phyloP scores from a whole-genome alignment of 2,797 vertebrate genomes.

The Melanotaenia trifasciata region DNA sequence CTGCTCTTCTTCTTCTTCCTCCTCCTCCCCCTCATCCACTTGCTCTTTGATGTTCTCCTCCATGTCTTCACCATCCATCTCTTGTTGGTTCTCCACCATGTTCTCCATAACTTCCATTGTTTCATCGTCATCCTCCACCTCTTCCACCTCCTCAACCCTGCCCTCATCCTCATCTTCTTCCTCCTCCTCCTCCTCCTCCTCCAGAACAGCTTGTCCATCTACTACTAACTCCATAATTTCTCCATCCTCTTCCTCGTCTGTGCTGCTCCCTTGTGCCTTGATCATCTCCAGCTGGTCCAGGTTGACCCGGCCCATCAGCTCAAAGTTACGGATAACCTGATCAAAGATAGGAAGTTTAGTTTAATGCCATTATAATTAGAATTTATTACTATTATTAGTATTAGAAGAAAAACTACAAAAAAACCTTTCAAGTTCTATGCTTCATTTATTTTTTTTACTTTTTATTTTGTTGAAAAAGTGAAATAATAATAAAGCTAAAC shows the following conservation, averaged over 20 bases:
- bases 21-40: conserved; percentile 73
- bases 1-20: conserved; percentile 55
- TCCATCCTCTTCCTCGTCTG: conserved; percentile 80
- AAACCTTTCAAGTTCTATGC: neutral
- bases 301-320: conserved; percentile 95
- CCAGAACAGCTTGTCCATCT: conserved; percentile 45
- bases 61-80: conserved; percentile 74
- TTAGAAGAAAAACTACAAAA: neutral
- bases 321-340: conserved; percentile 97
- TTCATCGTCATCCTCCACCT: conserved; percentile 71
- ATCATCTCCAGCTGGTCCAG: conserved; percentile 96
- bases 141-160: conserved; percentile 7
- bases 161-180: conserved; percentile 73
- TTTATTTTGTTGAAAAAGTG: neutral
- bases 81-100: conserved; percentile 85
- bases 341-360: conserved; percentile 21
- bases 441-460: neutral
- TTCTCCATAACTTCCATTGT: conserved; percentile 84
- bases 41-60: conserved; percentile 67
- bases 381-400: neutral
- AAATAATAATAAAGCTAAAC: too few relatives aligned
- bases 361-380: neutral
- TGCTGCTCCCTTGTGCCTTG: conserved; percentile 89
- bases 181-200: conserved; percentile 75
- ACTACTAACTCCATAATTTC: conserved; percentile 57